Evolutionary conservation across 2,113 vertebrate species (phyloP).

Genomic region (Oryzias curvinotus): DNA sequence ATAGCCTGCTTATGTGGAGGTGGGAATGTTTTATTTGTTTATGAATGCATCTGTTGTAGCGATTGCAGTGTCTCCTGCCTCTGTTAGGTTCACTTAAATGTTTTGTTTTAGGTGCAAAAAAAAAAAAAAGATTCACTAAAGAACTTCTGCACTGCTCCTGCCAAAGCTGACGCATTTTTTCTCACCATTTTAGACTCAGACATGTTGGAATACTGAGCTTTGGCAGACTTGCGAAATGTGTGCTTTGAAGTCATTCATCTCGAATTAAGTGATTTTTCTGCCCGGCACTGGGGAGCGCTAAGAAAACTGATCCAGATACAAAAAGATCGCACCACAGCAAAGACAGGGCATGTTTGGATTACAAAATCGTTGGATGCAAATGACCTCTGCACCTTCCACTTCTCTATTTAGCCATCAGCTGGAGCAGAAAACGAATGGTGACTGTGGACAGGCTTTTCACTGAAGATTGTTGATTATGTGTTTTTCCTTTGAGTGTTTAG

Average conservation of each 20-base stretch:
- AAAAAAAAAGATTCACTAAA: slow-evolving; percentile 60
- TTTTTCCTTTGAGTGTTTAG: slow-evolving; percentile 18
- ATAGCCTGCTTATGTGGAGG: slow-evolving; percentile 6
- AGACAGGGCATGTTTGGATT: slow-evolving; percentile 10
- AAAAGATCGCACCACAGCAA: slow-evolving; percentile 19
- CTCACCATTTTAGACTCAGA: slow-evolving; percentile 46
- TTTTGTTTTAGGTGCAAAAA: slow-evolving; percentile 66
- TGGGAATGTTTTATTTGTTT: slow-evolving; percentile 17
- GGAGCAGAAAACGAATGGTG: slow-evolving; percentile 2
- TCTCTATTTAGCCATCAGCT: slow-evolving; percentile 18
- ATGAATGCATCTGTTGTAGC: slow-evolving; percentile 54
- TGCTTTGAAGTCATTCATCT: slow-evolving; percentile 53
- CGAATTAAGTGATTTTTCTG: slow-evolving; percentile 55
- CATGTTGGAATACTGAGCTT: slow-evolving; percentile 44
- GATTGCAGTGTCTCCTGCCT: slow-evolving; percentile 43
- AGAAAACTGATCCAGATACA: slow-evolving; percentile 34
- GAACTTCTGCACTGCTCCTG: slow-evolving; percentile 65
- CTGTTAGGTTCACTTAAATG: slow-evolving; percentile 44
- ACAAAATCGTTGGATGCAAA: slow-evolving; percentile 12
- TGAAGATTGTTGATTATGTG: slow-evolving; percentile 15
- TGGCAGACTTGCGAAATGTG: slow-evolving; percentile 42
- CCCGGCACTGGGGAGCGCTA: neutral
- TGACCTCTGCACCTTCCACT: slow-evolving; percentile 20
- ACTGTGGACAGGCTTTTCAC: slow-evolving; percentile 13
- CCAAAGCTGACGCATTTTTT: slow-evolving; percentile 60